Evolutionary conservation across 2,888 invertebrate genomes (phyloP).

Genomic region (Erebia palarica): DNA sequence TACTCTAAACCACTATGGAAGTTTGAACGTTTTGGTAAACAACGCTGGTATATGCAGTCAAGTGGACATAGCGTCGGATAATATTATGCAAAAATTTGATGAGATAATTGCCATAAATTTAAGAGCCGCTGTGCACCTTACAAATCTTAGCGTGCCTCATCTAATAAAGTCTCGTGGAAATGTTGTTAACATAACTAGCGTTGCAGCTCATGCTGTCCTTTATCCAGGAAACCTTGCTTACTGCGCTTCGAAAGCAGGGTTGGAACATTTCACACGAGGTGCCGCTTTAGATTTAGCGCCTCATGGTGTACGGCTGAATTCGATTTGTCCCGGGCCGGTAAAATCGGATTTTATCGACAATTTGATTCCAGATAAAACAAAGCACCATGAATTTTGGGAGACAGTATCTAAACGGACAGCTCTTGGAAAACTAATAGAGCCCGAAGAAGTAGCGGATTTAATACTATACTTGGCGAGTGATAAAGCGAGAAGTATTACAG

Average conservation of each 20-base stretch:
- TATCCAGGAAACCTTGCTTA: slow-evolving; percentile 31
- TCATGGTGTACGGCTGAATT: slow-evolving; percentile 85
- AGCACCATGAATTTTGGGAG: slow-evolving; percentile 11
- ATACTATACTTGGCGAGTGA: slow-evolving; percentile 46
- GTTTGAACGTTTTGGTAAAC: slow-evolving; percentile 52
- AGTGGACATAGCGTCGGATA: slow-evolving; percentile 43
- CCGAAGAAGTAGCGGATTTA: slow-evolving; percentile 50
- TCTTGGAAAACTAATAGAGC: slow-evolving; percentile 37
- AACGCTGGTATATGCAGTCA: slow-evolving; percentile 46
- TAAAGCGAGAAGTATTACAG: slow-evolving; percentile 46
- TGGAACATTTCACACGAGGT: slow-evolving; percentile 88
- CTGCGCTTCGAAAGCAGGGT: slow-evolving; percentile 52
- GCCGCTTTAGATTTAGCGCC: slow-evolving; percentile 84
- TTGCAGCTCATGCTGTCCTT: slow-evolving; percentile 32
- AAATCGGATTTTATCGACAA: slow-evolving; percentile 34
- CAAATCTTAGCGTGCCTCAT: slow-evolving; percentile 45
- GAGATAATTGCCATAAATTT: slow-evolving; percentile 46
- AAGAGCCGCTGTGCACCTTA: slow-evolving; percentile 44
- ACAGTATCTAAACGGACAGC: slow-evolving; percentile 27
- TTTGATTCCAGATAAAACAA: slow-evolving; percentile 13
- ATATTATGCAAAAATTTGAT: slow-evolving; percentile 48
- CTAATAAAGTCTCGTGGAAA: slow-evolving; percentile 48
- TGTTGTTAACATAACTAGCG: slow-evolving; percentile 47
- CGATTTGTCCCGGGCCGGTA: slow-evolving; percentile 78
- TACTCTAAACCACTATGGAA: slow-evolving; percentile 74